A percentile compares a stretch with the other conserved stretches of the same genome.
Evolutionary conservation across 2,113 vertebrate species (phyloP).

Genomic region (Haliaeetus leucogaster): DNA sequence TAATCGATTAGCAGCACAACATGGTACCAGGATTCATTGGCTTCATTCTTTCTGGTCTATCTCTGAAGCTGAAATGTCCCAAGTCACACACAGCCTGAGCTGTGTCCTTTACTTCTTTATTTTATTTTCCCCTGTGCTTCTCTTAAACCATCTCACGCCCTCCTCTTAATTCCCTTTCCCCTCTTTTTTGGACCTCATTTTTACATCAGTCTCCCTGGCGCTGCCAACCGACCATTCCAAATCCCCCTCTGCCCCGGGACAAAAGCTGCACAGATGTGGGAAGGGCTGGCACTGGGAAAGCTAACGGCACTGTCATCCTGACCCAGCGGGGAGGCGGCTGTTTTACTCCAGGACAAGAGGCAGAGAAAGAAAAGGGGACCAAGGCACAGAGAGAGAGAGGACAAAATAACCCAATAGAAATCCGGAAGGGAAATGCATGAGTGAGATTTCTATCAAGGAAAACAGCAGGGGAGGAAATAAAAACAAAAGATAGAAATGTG

Average conservation of each 20-base stretch:
- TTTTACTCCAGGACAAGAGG: slow-evolving; percentile 66
- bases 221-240: slow-evolving; percentile 78
- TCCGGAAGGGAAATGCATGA: slow-evolving; percentile 76
- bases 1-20: background rate
- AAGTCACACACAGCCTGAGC: background rate
- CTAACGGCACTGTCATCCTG: slow-evolving; percentile 67
- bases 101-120: slow-evolving; percentile 21
- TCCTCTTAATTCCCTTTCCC: slow-evolving; percentile 41
- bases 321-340: slow-evolving; percentile 69
- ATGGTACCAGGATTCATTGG: background rate
- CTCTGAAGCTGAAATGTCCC: background rate
- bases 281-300: slow-evolving; percentile 71
- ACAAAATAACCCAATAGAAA: slow-evolving; percentile 75
- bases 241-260: slow-evolving; percentile 69
- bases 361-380: slow-evolving; percentile 66
- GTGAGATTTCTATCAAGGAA: slow-evolving; percentile 76
- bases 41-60: background rate
- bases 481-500: slow-evolving; percentile 57
- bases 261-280: slow-evolving; percentile 78
- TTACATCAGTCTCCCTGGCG: slow-evolving; percentile 74
- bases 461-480: slow-evolving; percentile 62
- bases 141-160: slow-evolving; percentile 54
- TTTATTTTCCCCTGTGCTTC: slow-evolving; percentile 21
- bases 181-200: slow-evolving; percentile 58
- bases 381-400: slow-evolving; percentile 48